Evolutionary conservation across 2,797 vertebrate genomes (phyloP).

Genomic region (Oceanodroma leucorhoa): DNA sequence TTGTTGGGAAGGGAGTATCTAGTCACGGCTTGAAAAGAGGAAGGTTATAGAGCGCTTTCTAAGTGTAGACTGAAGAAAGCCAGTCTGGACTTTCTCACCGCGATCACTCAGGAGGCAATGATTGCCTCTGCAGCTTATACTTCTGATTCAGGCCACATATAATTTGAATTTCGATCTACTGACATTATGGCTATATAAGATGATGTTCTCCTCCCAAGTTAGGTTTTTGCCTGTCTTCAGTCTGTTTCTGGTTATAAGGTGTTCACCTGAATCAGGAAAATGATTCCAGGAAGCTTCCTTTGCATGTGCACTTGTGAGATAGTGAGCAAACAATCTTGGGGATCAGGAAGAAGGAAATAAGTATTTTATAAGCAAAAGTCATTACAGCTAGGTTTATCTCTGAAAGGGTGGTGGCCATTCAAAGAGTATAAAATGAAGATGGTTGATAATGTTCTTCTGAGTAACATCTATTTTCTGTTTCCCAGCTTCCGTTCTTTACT

Average conservation of each 20-base stretch:
- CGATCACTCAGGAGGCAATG: neutral
- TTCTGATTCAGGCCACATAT: neutral
- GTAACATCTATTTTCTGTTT: neutral
- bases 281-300: neutral
- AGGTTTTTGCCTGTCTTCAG: neutral
- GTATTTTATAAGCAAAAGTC: neutral
- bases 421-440: neutral
- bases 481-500: neutral
- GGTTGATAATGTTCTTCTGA: neutral
- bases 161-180: neutral
- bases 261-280: neutral
- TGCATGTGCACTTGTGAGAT: neutral
- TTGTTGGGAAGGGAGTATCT: neutral
- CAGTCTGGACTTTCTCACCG: neutral
- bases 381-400: neutral
- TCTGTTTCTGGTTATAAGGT: neutral
- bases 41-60: neutral
- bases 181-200: neutral
- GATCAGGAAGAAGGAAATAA: neutral
- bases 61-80: neutral
- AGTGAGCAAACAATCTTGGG: neutral
- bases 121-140: neutral
- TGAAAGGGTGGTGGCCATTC: neutral
- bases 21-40: neutral
- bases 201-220: neutral